phyloP scores from a whole-genome alignment of 2,888 invertebrate species.

The Plemyria rubiginata region DNA sequence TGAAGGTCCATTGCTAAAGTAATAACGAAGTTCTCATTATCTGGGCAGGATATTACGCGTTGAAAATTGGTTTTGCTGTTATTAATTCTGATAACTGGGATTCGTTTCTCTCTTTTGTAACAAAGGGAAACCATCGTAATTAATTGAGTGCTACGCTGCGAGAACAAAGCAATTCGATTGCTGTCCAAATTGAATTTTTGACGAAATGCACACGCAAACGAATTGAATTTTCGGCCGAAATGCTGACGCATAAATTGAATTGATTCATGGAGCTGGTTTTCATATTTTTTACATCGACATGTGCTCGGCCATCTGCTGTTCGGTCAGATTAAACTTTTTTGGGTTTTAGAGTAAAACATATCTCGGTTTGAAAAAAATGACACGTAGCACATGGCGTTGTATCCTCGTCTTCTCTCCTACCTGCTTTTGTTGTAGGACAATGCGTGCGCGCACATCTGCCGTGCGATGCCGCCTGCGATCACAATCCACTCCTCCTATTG shows the following conservation, averaged over 20 bases:
- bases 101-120: conserved; percentile 84
- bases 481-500: conserved; percentile 50
- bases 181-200: conserved; percentile 60
- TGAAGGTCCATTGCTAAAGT: conserved; percentile 43
- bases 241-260: conserved; percentile 41
- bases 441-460: conserved; percentile 77
- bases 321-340: conserved; percentile 79
- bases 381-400: conserved; percentile 79
- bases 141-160: conserved; percentile 72
- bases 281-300: conserved; percentile 67
- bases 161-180: conserved; percentile 63
- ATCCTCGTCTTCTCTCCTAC: conserved; percentile 68
- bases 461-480: conserved; percentile 61
- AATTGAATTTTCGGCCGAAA: conserved; percentile 57
- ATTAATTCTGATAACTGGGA: conserved; percentile 84
- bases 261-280: conserved; percentile 30
- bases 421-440: conserved; percentile 81
- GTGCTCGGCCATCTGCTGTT: conserved; percentile 80
- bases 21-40: conserved; percentile 39
- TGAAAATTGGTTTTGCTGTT: conserved; percentile 80
- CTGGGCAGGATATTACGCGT: conserved; percentile 76
- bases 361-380: conserved; percentile 76
- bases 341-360: conserved; percentile 72
- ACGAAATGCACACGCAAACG: conserved; percentile 40
- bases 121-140: conserved; percentile 83